A percentile compares a stretch with the other conserved stretches of the same genome.
Conservation (phyloP, 1,140 invertebrate genomes). For the Lineus longissimus region DNA sequence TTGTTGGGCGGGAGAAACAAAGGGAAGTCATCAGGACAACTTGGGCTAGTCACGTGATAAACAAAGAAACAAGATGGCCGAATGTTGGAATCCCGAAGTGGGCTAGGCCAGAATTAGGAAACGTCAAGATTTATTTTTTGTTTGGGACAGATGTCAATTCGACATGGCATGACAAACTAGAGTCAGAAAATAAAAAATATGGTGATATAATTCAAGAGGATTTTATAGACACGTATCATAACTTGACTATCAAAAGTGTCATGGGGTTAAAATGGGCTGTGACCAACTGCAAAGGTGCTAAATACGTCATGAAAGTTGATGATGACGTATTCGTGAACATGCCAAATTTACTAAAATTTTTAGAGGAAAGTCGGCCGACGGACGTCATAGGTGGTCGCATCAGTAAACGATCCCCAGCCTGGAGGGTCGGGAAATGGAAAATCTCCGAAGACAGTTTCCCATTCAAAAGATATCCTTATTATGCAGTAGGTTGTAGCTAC, state of each 20-base stretch:
- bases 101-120: neutral
- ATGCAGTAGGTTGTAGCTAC: slow-evolving; percentile 43
- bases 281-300: slow-evolving; percentile 62
- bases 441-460: slow-evolving; percentile 15
- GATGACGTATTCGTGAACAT: too few species aligned
- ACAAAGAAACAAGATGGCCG: too few species aligned
- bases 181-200: slow-evolving; percentile 59
- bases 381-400: slow-evolving; percentile 8
- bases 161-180: neutral
- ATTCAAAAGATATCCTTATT: slow-evolving; percentile 32
- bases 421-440: slow-evolving; percentile 15
- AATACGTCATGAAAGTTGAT: slow-evolving; percentile 55
- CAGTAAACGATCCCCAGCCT: neutral
- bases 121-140: slow-evolving; percentile 7
- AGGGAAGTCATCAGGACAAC: neutral
- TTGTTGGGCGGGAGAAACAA: too few species aligned
- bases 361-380: neutral
- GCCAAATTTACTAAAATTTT: slow-evolving; percentile 11
- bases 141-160: neutral
- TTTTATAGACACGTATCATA: slow-evolving; percentile 73
- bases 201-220: slow-evolving; percentile 74
- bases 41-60: too few species aligned
- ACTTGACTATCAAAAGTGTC: slow-evolving; percentile 80
- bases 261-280: slow-evolving; percentile 77
- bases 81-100: too few species aligned